These are phyloP conservation scores for Phalera bucephala DNA, from an alignment of 2,888 invertebrate genomes.

Conservation along the genomic window DNA sequence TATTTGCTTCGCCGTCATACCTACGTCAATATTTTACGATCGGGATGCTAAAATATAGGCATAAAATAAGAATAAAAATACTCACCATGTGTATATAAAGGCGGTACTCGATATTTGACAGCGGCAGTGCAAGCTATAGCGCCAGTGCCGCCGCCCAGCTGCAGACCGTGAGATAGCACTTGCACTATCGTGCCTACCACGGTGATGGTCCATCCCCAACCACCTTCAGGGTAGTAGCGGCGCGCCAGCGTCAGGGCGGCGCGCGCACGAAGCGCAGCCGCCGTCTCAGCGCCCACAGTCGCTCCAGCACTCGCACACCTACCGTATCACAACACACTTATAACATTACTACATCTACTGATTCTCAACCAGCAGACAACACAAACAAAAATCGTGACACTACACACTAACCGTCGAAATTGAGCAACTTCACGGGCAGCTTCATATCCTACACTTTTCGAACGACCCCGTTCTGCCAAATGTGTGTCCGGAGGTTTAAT, in stretches of 20 bases:
- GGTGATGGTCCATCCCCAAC: constrained; percentile 93
- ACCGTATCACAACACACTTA: constrained; percentile 52
- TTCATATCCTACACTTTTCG: constrained; percentile 79
- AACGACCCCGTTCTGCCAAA: constrained; percentile 70
- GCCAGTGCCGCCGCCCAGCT: constrained; percentile 86
- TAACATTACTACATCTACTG: constrained; percentile 23
- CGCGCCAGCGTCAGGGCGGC: constrained; percentile 86
- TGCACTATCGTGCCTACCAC: constrained; percentile 88
- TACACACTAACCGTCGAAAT: constrained; percentile 74
- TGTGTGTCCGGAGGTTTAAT: constrained; percentile 44
- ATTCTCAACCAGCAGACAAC: constrained; percentile 17
- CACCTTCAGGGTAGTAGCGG: constrained; percentile 93
- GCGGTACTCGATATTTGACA: constrained; percentile 84
- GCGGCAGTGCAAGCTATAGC: constrained; percentile 85
- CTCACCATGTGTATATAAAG: constrained; percentile 86
- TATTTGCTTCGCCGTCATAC: too few relatives aligned
- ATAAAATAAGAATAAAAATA: too few relatives aligned
- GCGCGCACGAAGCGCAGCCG: constrained; percentile 80
- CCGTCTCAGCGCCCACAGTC: constrained; percentile 71
- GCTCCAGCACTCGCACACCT: constrained; percentile 80
- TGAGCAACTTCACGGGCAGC: constrained; percentile 74
- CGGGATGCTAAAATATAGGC: too few relatives aligned
- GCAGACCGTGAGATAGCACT: constrained; percentile 88
- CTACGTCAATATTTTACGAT: too few relatives aligned
- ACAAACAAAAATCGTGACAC: constrained; percentile 27